Conservation (phyloP, 2,113 vertebrate species). For the Calypte anna region DNA sequence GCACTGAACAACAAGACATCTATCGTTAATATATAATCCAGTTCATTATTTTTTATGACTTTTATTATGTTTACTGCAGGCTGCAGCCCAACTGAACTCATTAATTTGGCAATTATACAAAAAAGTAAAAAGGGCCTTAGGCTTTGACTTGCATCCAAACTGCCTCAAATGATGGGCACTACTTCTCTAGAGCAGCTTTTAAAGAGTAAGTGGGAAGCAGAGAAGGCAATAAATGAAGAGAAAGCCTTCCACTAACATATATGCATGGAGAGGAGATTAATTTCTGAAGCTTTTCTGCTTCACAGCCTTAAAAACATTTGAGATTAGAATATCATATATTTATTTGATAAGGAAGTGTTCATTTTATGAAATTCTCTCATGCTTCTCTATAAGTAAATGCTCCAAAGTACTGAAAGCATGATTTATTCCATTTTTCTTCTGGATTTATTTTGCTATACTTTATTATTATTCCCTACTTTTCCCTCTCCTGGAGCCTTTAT, state of each 20-base stretch:
- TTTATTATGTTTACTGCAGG: constrained; percentile 71
- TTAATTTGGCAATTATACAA: constrained; percentile 73
- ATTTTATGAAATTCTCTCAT: background rate
- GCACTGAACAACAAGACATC: constrained; percentile 43
- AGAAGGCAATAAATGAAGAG: constrained; percentile 26
- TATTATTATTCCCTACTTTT: background rate
- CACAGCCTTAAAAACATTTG: background rate
- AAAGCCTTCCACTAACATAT: background rate
- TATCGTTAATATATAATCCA: constrained; percentile 45
- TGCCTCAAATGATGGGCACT: constrained; percentile 46
- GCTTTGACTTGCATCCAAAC: constrained; percentile 70
- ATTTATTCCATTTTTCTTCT: background rate
- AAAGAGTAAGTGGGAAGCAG: constrained; percentile 26
- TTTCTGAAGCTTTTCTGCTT: constrained; percentile 1
- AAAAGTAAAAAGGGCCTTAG: constrained; percentile 54
- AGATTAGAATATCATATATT: background rate
- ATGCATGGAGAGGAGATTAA: background rate
- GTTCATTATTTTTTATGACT: constrained; percentile 74
- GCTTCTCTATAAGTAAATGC: background rate
- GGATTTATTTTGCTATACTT: background rate
- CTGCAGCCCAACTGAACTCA: constrained; percentile 67
- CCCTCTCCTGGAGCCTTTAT: background rate
- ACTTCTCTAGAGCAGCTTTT: constrained; percentile 29
- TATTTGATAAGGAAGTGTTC: background rate
- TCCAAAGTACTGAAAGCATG: background rate